Conservation (phyloP, 2,797 vertebrate species). For the Sylvilagus floridanus region DNA sequence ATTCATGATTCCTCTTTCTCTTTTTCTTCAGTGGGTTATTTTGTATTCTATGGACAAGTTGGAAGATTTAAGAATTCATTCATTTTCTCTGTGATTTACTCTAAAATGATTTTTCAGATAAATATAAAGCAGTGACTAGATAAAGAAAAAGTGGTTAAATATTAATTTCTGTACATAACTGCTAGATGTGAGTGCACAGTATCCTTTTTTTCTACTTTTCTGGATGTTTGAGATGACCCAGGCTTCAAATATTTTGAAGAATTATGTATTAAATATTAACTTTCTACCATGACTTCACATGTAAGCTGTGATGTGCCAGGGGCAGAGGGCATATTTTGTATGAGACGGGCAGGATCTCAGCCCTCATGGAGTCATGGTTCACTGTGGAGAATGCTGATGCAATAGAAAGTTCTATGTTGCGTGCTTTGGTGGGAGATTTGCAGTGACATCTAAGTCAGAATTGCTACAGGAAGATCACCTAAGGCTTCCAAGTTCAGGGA, state of each 20-base stretch:
- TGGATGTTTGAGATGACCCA: not conserved
- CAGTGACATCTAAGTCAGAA: not conserved
- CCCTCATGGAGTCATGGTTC: not conserved
- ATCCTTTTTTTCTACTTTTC: not conserved
- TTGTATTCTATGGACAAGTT: not conserved
- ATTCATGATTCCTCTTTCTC: not conserved
- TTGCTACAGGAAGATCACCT: not conserved
- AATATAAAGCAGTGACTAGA: not conserved
- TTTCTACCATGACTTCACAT: not conserved
- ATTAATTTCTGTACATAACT: not conserved
- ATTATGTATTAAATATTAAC: not conserved
- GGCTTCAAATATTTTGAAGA: not conserved
- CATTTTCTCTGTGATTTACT: constrained; percentile 33
- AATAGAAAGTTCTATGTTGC: not conserved
- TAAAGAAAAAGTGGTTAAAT: not conserved
- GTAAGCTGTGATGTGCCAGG: no score
- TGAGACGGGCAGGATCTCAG: not conserved
- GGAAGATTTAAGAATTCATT: not conserved
- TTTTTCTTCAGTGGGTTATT: constrained; percentile 13
- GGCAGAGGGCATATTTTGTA: not conserved
- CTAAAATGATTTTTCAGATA: constrained; percentile 47
- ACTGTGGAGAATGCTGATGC: not conserved
- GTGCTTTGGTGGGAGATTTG: not conserved
- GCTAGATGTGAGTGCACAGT: not conserved
- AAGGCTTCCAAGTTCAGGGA: not conserved